These are phyloP conservation scores for Siderastrea radians DNA, from an alignment of 92 coral and sea anemone species.

Conservation along the genomic window DNA sequence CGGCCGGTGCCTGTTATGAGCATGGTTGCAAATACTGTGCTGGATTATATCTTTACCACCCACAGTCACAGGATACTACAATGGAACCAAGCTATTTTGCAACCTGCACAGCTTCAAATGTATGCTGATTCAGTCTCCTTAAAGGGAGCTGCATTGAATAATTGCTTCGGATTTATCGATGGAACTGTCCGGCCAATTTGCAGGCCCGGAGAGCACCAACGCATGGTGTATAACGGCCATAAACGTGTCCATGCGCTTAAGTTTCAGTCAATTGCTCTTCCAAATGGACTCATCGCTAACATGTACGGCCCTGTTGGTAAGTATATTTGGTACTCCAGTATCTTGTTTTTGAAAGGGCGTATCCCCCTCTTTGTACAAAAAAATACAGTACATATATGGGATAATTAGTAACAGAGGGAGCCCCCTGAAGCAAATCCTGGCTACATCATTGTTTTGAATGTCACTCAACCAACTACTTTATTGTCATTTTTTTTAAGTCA, in stretches of 20 bases:
- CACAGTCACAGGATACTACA: constrained; percentile 40
- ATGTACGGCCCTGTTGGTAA: constrained; percentile 27
- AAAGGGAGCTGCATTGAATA: constrained; percentile 32
- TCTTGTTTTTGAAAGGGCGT: constrained; percentile 2
- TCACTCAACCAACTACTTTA: constrained; percentile 30
- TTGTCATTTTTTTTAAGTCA: constrained; percentile 11
- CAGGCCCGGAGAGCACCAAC: no score
- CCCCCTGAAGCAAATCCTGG: constrained; percentile 28
- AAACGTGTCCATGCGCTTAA: no score
- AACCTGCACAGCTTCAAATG: constrained; percentile 44
- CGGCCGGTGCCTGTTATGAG: constrained; percentile 49
- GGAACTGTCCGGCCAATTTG: constrained; percentile 28
- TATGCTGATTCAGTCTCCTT: constrained; percentile 46
- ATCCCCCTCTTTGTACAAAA: constrained; percentile 1
- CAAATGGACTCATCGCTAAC: constrained; percentile 26
- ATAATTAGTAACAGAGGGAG: constrained; percentile 19
- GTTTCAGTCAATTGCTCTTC: constrained; percentile 26
- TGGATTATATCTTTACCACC: constrained; percentile 46
- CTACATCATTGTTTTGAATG: constrained; percentile 21
- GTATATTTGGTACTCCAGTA: constrained; percentile 8
- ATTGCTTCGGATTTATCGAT: constrained; percentile 36
- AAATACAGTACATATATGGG: constrained; percentile 22
- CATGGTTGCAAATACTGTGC: constrained; percentile 43
- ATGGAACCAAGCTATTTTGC: constrained; percentile 45
- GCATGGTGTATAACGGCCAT: no score